Percentiles rank a stretch among this genome's conserved stretches.
These are phyloP conservation scores for Acanthococcus lagerstroemiae DNA, from an alignment of 2,888 invertebrate species.

Conservation along the genomic window DNA sequence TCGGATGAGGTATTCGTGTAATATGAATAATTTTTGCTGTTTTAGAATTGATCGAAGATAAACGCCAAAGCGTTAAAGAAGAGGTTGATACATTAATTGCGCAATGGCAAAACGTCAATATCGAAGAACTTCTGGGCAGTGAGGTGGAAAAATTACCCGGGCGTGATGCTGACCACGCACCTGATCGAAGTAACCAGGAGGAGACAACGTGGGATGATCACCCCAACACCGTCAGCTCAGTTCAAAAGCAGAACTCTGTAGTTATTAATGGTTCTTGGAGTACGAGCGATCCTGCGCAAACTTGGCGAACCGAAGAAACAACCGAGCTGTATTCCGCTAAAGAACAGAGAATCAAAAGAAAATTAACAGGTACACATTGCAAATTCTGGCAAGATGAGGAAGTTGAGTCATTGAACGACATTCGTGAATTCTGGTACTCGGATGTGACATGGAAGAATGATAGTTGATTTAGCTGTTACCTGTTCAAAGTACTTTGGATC, in stretches of 20 bases:
- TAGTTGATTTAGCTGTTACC: too few relatives aligned
- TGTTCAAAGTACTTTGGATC: too few relatives aligned
- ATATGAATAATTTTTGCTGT: background rate
- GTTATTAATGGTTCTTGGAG: constrained; percentile 8
- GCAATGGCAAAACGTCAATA: constrained; percentile 9
- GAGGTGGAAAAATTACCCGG: background rate
- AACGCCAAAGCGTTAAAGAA: constrained; percentile 18
- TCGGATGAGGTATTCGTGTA: background rate
- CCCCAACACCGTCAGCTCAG: too few relatives aligned
- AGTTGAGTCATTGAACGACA: too few relatives aligned
- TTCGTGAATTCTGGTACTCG: background rate
- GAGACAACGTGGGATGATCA: background rate
- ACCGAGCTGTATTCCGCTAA: constrained; percentile 12
- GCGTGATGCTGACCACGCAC: background rate
- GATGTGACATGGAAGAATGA: background rate
- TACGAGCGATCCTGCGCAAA: background rate
- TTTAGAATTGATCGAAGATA: constrained; percentile 19
- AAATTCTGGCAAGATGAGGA: too few relatives aligned
- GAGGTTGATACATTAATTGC: constrained; percentile 22
- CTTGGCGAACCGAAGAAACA: background rate
- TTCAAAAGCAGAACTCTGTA: background rate
- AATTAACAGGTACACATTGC: constrained; percentile 4
- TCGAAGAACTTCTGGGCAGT: constrained; percentile 7
- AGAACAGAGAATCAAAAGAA: constrained; percentile 15
- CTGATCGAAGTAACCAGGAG: background rate